Percentiles rank a stretch among this genome's conserved stretches.
Conservation (phyloP, 2,888 invertebrate species). For the Calameuta pallipes region DNA sequence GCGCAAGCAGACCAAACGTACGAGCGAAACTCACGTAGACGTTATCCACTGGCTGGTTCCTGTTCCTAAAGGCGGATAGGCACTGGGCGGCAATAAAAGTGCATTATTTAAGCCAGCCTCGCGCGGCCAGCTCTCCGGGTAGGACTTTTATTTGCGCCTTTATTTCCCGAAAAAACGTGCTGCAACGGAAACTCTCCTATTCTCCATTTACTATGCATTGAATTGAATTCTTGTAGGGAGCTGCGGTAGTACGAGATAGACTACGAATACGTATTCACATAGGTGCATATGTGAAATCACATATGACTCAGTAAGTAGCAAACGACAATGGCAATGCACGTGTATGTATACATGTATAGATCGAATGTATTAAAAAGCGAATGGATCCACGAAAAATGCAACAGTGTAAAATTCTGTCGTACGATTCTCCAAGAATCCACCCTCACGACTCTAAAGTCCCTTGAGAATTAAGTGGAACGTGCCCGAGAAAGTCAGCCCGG, state of each 20-base stretch:
- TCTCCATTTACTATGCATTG: conserved; percentile 57
- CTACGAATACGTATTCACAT: neutral
- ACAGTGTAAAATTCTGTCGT: too few relatives aligned
- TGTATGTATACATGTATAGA: too few relatives aligned
- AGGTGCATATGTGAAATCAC: neutral
- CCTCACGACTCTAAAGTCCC: too few relatives aligned
- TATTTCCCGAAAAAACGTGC: conserved; percentile 34
- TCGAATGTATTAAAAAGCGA: too few relatives aligned
- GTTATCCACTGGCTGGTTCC: neutral
- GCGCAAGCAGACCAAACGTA: too few relatives aligned
- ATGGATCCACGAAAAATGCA: too few relatives aligned
- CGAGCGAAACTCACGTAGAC: too few relatives aligned
- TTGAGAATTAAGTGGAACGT: too few relatives aligned
- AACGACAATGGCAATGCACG: conserved; percentile 23
- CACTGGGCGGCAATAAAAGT: conserved; percentile 43
- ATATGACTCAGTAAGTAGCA: conserved; percentile 18
- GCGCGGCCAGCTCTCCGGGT: conserved; percentile 31
- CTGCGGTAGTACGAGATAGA: neutral
- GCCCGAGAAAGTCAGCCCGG: too few relatives aligned
- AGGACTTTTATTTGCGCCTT: conserved; percentile 51
- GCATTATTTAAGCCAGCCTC: conserved; percentile 48
- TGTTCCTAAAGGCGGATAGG: neutral
- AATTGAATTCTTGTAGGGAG: conserved; percentile 48
- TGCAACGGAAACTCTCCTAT: conserved; percentile 20
- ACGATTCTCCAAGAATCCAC: too few relatives aligned